These are phyloP conservation scores for Cancer borealis DNA, from an alignment of 2,888 invertebrate species.

Conservation along the genomic window DNA sequence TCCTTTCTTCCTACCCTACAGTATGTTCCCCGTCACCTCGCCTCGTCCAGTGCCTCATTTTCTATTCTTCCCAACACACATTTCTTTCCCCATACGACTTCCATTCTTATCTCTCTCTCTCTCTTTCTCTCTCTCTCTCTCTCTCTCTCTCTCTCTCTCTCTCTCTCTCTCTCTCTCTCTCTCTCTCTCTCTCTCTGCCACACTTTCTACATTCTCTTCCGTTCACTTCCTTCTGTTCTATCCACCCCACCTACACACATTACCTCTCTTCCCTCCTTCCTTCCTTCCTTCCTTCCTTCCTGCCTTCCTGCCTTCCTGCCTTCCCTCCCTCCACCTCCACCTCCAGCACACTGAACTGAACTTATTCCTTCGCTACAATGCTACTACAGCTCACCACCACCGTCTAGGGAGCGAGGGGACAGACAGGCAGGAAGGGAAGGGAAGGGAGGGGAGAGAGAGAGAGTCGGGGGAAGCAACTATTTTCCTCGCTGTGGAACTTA, in stretches of 20 bases:
- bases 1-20: too few species aligned
- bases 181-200: neutral
- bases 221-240: neutral
- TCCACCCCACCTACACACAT: neutral
- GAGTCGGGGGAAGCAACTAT: neutral
- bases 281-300: neutral
- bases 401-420: too few species aligned
- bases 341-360: neutral
- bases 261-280: neutral
- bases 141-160: neutral
- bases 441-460: neutral
- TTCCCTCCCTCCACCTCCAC: neutral
- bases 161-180: too few species aligned
- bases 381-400: neutral
- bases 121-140: neutral
- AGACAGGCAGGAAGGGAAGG: neutral
- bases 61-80: too few species aligned
- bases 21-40: too few species aligned
- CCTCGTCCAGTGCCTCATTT: too few species aligned
- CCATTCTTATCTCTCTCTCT: too few species aligned
- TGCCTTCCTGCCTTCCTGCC: neutral
- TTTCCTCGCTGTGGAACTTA: constrained; percentile 29
- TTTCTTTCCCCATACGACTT: too few species aligned
- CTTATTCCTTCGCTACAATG: neutral
- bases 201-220: neutral